Evolutionary conservation across 2,888 invertebrate species (phyloP), one percentile per base, ranked within the genome.

Genomic region (Pinctada fucata): DNA sequence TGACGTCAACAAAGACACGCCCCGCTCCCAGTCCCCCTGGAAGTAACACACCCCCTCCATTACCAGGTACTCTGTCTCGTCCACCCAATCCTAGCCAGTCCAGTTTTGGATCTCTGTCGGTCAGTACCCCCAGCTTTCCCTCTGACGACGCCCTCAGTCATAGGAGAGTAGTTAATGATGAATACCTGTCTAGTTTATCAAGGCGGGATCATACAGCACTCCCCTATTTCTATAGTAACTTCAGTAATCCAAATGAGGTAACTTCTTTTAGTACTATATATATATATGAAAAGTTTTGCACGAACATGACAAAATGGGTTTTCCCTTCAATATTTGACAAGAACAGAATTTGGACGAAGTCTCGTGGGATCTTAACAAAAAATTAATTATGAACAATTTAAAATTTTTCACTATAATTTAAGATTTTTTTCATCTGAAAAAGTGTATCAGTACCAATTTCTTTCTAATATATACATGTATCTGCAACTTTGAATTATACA

Each of bases 171-270:
- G 31, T 31, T 31, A 31, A 31, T 31, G 31, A 31, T 31, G 31
- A 31, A 31, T 31, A 31, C 31, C 31, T 31, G 31, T 31, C 31
- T 31, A 58, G 58, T 58, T 10, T 13, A 58, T 58, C 58, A 58
- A 58, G 8, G 13, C 58, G 6, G 58, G 13, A 58, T 58, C 58
- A 66, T 52, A 64, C 48, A 58, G 66, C 63, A 63, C 72, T 85
- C 13, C 82, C 83, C 6, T 85, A 82, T 73, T 85, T 79, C 72
- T 83, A 83, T 75, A 76, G 75, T 8, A 78, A 83, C 51, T 85
- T 85, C 67, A 81, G 75, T 47, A 80, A 77, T 52, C 80, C 83
- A n/a, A 82, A 83, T 51, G 85, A 84, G 80, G 85, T 85, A 81
- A 71, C 16, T n/a, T 31, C 31, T 31, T 31, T 13, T 6, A 47